These are phyloP conservation scores for Cryptosula pallasiana DNA, from an alignment of 2,888 invertebrate species.

Conservation along the genomic window DNA sequence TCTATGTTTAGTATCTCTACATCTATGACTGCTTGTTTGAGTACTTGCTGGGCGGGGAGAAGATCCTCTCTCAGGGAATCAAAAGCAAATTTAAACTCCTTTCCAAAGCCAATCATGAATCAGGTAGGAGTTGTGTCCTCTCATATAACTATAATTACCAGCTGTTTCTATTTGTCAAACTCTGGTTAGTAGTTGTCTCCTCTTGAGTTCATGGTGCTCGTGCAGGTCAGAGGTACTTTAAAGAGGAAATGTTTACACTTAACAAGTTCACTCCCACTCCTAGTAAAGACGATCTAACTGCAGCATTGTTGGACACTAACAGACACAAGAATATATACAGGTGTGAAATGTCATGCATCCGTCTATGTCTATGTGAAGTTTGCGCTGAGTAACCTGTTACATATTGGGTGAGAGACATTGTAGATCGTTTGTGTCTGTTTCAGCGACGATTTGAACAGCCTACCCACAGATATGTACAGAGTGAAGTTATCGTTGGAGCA, in stretches of 20 bases:
- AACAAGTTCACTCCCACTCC: constrained; percentile 38
- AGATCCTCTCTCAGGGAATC: constrained; percentile 37
- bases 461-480: constrained; percentile 12
- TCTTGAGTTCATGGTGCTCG: neutral
- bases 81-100: constrained; percentile 36
- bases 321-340: constrained; percentile 41
- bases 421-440: too few relatives aligned
- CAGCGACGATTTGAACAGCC: neutral
- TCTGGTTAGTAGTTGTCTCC: too few relatives aligned
- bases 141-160: neutral
- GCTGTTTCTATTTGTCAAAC: too few relatives aligned
- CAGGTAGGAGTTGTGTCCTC: constrained; percentile 28
- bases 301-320: constrained; percentile 37
- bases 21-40: constrained; percentile 51
- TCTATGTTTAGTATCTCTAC: constrained; percentile 16
- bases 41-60: constrained; percentile 41
- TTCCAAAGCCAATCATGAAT: constrained; percentile 31
- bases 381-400: too few relatives aligned
- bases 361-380: too few relatives aligned
- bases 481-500: neutral
- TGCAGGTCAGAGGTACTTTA: constrained; percentile 33
- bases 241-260: constrained; percentile 43
- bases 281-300: constrained; percentile 29
- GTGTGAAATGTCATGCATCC: too few relatives aligned
- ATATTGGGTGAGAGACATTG: too few relatives aligned